Percentiles rank a stretch among this genome's conserved stretches.
Conservation (phyloP, 2,797 vertebrate genomes). For the Nannoperca australis region DNA sequence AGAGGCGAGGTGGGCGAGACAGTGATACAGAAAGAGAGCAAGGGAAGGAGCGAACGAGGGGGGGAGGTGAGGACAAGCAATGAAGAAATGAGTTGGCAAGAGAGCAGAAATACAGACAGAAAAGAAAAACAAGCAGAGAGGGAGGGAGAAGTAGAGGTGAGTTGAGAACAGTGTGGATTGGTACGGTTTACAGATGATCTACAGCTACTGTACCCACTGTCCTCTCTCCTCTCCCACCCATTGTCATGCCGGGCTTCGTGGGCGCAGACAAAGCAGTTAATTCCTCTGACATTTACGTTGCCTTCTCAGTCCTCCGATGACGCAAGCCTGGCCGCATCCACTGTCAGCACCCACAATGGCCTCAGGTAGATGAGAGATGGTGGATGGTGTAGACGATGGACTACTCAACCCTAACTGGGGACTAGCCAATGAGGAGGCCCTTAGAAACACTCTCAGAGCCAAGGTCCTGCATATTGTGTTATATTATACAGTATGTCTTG, state of each 20-base stretch:
- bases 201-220: constrained; percentile 72
- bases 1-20: constrained; percentile 86
- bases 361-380: constrained; percentile 69
- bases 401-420: constrained; percentile 43
- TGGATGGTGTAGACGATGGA: constrained; percentile 47
- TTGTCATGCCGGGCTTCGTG: constrained; percentile 78
- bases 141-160: constrained; percentile 50
- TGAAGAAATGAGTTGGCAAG: constrained; percentile 70
- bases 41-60: constrained; percentile 58
- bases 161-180: constrained; percentile 49
- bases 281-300: constrained; percentile 86
- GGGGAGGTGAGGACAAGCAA: constrained; percentile 26
- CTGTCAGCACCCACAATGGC: constrained; percentile 63
- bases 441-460: constrained; percentile 52
- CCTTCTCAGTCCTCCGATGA: constrained; percentile 75
- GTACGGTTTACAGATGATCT: constrained; percentile 51
- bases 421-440: constrained; percentile 44
- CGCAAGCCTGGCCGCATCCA: constrained; percentile 63
- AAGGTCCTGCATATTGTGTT: constrained; percentile 69
- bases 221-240: constrained; percentile 73
- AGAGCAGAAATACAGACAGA: constrained; percentile 56
- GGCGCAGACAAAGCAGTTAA: constrained; percentile 79
- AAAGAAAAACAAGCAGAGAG: constrained; percentile 43
- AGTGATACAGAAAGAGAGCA: constrained; percentile 82
- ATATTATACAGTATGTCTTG: constrained; percentile 70